phyloP scores from a whole-genome alignment of 2,797 vertebrate species.

The Glyptemys insculpta region DNA sequence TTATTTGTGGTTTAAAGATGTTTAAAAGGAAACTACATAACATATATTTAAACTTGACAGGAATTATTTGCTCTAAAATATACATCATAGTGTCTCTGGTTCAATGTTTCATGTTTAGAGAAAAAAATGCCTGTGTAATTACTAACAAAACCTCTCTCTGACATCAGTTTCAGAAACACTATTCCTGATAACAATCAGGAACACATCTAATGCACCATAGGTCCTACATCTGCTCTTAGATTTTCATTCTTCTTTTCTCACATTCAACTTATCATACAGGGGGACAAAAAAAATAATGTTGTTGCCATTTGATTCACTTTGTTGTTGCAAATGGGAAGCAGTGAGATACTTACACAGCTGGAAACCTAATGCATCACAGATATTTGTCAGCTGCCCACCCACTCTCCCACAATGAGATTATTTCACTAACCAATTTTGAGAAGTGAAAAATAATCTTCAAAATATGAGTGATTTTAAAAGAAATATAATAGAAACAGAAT shows the following conservation, averaged over 20 bases:
- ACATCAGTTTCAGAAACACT: neutral
- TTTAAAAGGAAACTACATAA: neutral
- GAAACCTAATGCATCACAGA: neutral
- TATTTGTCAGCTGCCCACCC: neutral
- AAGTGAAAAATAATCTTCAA: neutral
- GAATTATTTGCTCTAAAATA: neutral
- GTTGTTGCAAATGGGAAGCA: neutral
- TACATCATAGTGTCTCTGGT: neutral
- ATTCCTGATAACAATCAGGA: neutral
- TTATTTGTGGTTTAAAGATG: neutral
- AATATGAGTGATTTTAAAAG: neutral
- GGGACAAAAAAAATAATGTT: neutral
- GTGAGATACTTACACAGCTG: neutral
- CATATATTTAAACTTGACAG: neutral
- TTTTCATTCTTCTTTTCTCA: neutral
- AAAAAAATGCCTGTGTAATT: neutral
- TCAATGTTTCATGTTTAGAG: neutral
- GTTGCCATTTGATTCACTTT: neutral
- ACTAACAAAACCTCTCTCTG: neutral
- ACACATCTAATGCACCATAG: neutral
- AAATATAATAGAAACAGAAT: neutral
- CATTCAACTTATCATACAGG: neutral
- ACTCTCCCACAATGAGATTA: neutral
- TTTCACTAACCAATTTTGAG: neutral
- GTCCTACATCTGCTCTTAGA: neutral